Conservation (phyloP, 2,113 vertebrate species). For the Terrapene triunguis region DNA sequence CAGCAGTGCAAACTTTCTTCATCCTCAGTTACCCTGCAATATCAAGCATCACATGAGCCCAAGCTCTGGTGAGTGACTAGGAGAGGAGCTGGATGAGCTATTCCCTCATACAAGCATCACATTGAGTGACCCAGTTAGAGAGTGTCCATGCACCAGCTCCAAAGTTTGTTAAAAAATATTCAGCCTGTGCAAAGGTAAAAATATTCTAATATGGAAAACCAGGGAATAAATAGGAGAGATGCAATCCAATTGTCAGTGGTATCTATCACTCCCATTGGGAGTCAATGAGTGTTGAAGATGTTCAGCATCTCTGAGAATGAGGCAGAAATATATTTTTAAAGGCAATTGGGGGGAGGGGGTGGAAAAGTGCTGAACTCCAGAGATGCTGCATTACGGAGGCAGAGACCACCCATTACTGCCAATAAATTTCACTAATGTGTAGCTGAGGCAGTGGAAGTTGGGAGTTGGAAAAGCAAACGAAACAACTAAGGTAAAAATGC, state of each 20-base stretch:
- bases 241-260: background rate
- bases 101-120: rapidly evolving
- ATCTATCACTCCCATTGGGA: background rate
- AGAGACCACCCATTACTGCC: background rate
- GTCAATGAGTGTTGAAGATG: rapidly evolving
- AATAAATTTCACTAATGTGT: background rate
- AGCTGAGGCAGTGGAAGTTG: rapidly evolving
- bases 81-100: background rate
- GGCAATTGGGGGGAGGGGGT: rapidly evolving
- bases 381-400: background rate
- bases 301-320: background rate
- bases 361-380: background rate
- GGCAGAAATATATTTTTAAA: background rate
- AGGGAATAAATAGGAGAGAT: background rate
- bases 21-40: background rate
- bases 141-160: background rate
- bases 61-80: background rate
- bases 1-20: background rate
- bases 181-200: background rate
- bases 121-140: background rate
- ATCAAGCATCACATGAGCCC: background rate
- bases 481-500: background rate
- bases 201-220: background rate
- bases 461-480: background rate
- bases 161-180: background rate